phyloP scores from a whole-genome alignment of 2,797 vertebrate genomes.

The Acanthurus leucopareius region DNA sequence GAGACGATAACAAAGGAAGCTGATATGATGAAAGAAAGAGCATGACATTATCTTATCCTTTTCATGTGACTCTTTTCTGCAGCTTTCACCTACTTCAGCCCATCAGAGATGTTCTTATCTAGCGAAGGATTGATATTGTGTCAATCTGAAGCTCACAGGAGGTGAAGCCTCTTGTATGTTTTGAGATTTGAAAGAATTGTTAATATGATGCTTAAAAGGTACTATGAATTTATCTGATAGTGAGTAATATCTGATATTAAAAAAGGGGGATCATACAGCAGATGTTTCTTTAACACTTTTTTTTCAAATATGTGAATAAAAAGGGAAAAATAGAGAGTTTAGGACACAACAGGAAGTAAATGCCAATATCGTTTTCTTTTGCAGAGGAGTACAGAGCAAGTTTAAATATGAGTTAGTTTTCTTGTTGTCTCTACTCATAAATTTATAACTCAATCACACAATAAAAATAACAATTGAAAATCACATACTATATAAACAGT shows the following conservation, averaged over 20 bases:
- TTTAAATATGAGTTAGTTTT: neutral
- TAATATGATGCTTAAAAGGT: no score
- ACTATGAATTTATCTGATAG: no score
- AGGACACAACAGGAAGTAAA: neutral
- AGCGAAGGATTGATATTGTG: constrained; percentile 14
- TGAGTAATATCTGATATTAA: no score
- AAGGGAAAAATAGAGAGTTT: neutral
- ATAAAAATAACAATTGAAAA: neutral
- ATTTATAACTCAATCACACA: neutral
- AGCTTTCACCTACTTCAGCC: constrained; percentile 42
- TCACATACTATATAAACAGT: neutral
- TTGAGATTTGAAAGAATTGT: constrained; percentile 6
- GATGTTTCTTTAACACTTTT: no score
- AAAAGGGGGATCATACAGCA: no score
- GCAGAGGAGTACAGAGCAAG: neutral
- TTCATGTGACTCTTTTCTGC: constrained; percentile 61
- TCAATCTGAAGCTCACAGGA: constrained; percentile 27
- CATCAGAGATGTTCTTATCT: constrained; percentile 38
- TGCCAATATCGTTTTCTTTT: neutral
- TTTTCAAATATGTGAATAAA: neutral
- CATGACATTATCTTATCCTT: constrained; percentile 73
- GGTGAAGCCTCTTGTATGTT: constrained; percentile 3
- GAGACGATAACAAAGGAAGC: constrained; percentile 67
- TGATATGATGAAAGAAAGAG: constrained; percentile 73
- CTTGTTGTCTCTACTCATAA: neutral